Evolutionary conservation across 2,113 vertebrate genomes (phyloP).

Genomic region (Motacilla alba): DNA sequence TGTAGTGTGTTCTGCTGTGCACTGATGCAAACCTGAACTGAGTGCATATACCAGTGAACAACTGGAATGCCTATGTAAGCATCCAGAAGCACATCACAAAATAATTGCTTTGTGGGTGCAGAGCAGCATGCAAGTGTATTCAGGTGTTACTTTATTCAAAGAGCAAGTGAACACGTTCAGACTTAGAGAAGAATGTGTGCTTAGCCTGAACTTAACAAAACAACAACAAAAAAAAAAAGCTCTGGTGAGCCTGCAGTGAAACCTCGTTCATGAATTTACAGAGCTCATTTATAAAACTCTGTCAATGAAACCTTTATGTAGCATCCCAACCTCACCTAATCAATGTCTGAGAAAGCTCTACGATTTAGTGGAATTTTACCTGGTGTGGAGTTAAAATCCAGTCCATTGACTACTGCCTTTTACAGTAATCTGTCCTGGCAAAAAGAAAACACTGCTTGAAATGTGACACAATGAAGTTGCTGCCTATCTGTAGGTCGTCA

Average conservation of each 20-base stretch:
- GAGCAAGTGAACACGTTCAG: background rate
- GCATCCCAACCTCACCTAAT: background rate
- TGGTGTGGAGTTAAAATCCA: background rate
- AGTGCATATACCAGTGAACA: background rate
- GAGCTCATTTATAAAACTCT: background rate
- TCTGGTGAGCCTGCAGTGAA: background rate
- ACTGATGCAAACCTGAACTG: background rate
- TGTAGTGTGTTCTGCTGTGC: background rate
- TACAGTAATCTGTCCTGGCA: background rate
- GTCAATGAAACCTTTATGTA: background rate
- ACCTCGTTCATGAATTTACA: background rate
- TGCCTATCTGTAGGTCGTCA: background rate
- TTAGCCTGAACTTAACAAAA: background rate
- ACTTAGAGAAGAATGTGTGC: background rate
- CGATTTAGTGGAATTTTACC: background rate
- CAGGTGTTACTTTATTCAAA: slow-evolving; percentile 8
- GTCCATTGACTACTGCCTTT: background rate
- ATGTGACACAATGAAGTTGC: background rate
- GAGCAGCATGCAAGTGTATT: background rate
- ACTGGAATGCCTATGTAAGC: background rate
- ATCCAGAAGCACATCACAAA: background rate
- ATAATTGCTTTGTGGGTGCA: background rate
- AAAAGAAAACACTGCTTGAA: background rate
- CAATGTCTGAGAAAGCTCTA: background rate
- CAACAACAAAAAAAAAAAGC: background rate